Conservation (phyloP, 2,113 vertebrate species). For the Pogonocichla stellata region DNA sequence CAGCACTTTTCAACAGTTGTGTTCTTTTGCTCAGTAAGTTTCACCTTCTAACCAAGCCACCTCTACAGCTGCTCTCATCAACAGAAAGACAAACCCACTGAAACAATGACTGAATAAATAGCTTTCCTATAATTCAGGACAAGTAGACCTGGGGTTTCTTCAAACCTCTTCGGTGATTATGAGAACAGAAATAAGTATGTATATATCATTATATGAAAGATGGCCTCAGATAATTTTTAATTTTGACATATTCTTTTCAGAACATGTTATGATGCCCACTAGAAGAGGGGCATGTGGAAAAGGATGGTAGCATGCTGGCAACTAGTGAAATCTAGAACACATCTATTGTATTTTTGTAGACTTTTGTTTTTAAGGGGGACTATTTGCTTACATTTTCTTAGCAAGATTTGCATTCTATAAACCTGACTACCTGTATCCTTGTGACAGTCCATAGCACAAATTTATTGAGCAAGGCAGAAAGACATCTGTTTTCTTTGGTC, state of each 20-base stretch:
- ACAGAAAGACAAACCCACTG: not conserved
- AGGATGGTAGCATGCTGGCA: not conserved
- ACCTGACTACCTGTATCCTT: not conserved
- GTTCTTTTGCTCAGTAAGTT: not conserved
- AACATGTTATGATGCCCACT: not conserved
- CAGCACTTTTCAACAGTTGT: not conserved
- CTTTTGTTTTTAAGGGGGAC: not conserved
- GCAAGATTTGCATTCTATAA: not conserved
- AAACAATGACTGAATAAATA: not conserved
- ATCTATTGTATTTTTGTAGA: not conserved
- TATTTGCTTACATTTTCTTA: not conserved
- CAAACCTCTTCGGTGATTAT: not conserved
- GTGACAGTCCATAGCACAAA: not conserved
- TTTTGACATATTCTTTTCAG: not conserved
- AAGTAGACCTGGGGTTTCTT: not conserved
- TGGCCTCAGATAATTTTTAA: not conserved
- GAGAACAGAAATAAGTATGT: not conserved
- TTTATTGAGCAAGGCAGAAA: not conserved
- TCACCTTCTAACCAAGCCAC: not conserved
- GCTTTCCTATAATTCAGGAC: not conserved
- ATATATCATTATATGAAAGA: not conserved
- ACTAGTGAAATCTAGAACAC: not conserved
- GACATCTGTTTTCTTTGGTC: not conserved
- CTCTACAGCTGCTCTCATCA: not conserved
- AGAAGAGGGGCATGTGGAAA: not conserved